Base-by-base conservation (phyloP, 2,888 invertebrate species). In the Heliconius hortense region DNA sequence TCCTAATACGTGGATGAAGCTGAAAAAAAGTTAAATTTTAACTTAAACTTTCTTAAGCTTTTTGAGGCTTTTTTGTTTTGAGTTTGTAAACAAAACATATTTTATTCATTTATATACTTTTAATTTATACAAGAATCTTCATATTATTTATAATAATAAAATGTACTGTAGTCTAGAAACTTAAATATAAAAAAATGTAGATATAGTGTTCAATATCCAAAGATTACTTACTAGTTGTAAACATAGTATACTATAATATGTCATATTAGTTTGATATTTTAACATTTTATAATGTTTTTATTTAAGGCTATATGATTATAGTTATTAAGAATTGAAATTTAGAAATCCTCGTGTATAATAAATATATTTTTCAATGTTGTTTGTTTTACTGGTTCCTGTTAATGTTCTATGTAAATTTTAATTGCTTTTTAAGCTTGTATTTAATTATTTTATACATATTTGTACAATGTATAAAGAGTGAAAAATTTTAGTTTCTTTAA, bases 151-250 rank as follows among this genome's bases (percentile, higher is more conserved):
- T 48, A 2, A 48, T 18, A 48, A 18, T 48, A 48, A 48, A 48
- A 48, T 48, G 18, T 7, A 48, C 48, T 48, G 18, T 48, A 48
- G 48, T 48, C 48, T 48, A 48, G 18, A 48, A 48, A 48, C 48
- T 5, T 31, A 31, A 31, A 28, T 28, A 31, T 5, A 15, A 63
- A 31, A 21, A 63, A 31, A 21, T 35, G n/a, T n/a, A 35, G n/a
- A 21, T 35, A n/a, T n/a, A 31, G 21, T 64, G 35, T 64, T n/a
- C 64, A 39, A 66, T 39, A 39, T 39, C 66, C 66, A 66, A 66
- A 66, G 66, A 66, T 66, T 66, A 39, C 24, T 64, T 35, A 31
- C 35, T 64, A 63, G 31, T 26, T 26, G 15, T 15, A 60, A 11
- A 2, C 1, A 26, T 63, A 63, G 13, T 1, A 7, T 48, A 48